Evolutionary conservation across 2,797 vertebrate species (phyloP), one percentile per base, ranked within the genome.

Genomic region (Alosa sapidissima): DNA sequence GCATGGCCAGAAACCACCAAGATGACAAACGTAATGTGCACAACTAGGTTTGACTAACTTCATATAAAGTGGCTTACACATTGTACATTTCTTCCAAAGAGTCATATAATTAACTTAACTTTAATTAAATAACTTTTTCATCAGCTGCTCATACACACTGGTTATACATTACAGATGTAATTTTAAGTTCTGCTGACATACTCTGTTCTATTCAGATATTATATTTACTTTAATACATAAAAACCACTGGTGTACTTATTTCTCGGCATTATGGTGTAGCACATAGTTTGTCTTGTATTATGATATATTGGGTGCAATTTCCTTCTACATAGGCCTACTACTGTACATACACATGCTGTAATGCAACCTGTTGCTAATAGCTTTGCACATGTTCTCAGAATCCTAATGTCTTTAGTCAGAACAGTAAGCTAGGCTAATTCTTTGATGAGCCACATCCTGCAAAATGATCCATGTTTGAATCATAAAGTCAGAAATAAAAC

Each of bases 361-460:
- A 47, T 21, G 41, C 72, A 78, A 78, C 72, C 72, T 78, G 41
- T 47, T 45, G 72, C 41, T 78, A 78, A 78, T 47, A 45, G 72
- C 72, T 78, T 41, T 47, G 41, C 16, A 78, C 72, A 78, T 78
- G 36, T 78, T 78, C 72, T 45, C 16, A 0, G 36, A 47, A 78
- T 78, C 5, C 72, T 78, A 78, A 78, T 47, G 72, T 45, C 72
- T 78, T 78, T 78, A 78, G 72, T 78, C 72, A 78, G 72, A 45
- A 21, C 72, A 47, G 41, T 78, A 36, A 45, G 72, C 41, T 19
- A 47, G 36, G 19, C 72, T 78, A 21, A 78, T 45, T 78, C 72
- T 78, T 47, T 78, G 36, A 78, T 78, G 72, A 78, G 72, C 72
- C 72, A 78, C 72, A 78, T 78, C 72, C 72, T 78, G 72, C 7